These are phyloP conservation scores for Pyrgilauda ruficollis DNA, from an alignment of 2,113 vertebrate genomes.

Conservation along the genomic window DNA sequence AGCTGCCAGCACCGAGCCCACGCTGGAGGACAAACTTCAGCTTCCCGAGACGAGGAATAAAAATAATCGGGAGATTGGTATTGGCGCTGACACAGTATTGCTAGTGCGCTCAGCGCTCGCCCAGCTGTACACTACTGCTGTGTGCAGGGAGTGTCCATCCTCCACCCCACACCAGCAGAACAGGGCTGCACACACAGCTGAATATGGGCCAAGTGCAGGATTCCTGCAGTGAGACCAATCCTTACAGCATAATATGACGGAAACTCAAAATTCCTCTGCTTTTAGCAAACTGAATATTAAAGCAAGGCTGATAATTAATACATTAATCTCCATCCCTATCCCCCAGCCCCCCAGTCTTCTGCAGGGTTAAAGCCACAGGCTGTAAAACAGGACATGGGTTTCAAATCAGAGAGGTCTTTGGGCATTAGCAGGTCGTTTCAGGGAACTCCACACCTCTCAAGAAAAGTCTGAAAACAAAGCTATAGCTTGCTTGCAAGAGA, in stretches of 20 bases:
- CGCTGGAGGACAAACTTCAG: background rate
- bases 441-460: background rate
- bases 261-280: background rate
- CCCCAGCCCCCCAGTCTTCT: background rate
- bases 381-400: background rate
- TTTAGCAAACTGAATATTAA: background rate
- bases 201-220: fast-evolving
- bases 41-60: background rate
- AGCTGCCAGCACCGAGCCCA: background rate
- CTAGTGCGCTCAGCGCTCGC: fast-evolving
- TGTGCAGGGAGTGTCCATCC: fast-evolving
- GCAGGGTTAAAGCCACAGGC: background rate
- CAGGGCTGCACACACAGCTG: background rate
- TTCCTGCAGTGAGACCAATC: too few species aligned
- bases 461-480: background rate
- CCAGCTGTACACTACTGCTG: fast-evolving
- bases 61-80: fast-evolving
- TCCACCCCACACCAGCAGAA: too few species aligned
- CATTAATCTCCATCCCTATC: background rate
- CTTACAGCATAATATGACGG: background rate
- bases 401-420: background rate
- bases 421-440: background rate
- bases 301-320: background rate
- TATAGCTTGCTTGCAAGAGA: background rate
- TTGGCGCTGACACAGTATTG: fast-evolving